phyloP scores from a whole-genome alignment of 2,113 vertebrate genomes.

The Gobius niger region DNA sequence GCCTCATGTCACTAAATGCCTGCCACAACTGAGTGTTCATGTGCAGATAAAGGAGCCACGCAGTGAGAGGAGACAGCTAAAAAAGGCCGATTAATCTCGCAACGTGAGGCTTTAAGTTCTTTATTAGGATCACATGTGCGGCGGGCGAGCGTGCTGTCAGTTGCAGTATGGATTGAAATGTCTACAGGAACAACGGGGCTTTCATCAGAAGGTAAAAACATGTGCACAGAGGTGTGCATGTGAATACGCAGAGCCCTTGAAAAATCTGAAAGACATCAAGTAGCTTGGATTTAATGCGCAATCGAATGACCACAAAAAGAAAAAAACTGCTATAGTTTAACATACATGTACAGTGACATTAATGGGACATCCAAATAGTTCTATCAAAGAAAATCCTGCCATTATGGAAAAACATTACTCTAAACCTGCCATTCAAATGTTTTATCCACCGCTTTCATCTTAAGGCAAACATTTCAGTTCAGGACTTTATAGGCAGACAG shows the following conservation, averaged over 20 bases:
- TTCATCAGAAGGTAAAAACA: constrained; percentile 30
- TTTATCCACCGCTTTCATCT: not conserved
- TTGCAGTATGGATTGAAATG: constrained; percentile 38
- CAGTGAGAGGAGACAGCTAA: constrained; percentile 59
- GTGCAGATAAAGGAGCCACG: constrained; percentile 41
- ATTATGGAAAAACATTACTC: not conserved
- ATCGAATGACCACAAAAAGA: not conserved
- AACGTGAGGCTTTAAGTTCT: constrained; percentile 44
- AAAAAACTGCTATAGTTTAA: not conserved
- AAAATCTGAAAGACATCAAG: not conserved
- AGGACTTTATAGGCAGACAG: not conserved
- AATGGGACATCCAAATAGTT: not conserved
- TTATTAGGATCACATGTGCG: constrained; percentile 67
- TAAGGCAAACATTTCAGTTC: not conserved
- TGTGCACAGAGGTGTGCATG: constrained; percentile 18
- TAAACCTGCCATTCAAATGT: not conserved
- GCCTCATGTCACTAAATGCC: constrained; percentile 36
- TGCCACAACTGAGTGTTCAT: constrained; percentile 9
- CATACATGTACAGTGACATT: not conserved
- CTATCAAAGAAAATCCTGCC: not conserved
- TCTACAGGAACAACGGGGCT: constrained; percentile 32
- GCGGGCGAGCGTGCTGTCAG: constrained; percentile 53
- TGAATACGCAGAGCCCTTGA: constrained; percentile 1
- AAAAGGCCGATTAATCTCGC: constrained; percentile 55
- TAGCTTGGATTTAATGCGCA: not conserved